A percentile compares a stretch with the other conserved stretches of the same genome.
Conservation (phyloP, 2,888 invertebrate species). For the Coleophora flavipennella region DNA sequence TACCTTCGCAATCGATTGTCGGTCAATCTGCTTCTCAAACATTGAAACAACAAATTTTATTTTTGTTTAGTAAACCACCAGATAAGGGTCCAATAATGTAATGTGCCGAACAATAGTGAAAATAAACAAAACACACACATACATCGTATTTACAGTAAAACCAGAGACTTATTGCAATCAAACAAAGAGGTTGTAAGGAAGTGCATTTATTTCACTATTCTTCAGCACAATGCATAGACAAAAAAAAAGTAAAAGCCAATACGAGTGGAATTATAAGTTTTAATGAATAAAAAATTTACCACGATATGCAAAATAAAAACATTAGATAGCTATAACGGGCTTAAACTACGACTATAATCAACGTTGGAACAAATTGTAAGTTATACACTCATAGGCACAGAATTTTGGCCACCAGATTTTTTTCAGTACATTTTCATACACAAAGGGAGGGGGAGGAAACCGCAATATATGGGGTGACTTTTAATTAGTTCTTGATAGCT, state of each 20-base stretch:
- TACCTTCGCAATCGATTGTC: constrained; percentile 36
- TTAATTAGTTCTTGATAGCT: too few species aligned
- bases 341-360: constrained; percentile 27
- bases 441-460: too few species aligned
- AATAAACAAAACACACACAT: constrained; percentile 64
- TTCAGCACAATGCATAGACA: constrained; percentile 61
- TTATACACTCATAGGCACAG: too few species aligned
- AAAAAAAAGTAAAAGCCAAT: constrained; percentile 40
- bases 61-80: constrained; percentile 13
- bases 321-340: constrained; percentile 21
- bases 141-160: neutral
- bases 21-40: constrained; percentile 22
- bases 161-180: constrained; percentile 17
- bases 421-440: too few species aligned
- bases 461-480: too few species aligned
- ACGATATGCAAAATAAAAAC: constrained; percentile 22
- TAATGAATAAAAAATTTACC: constrained; percentile 43
- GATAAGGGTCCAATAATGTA: constrained; percentile 36
- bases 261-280: constrained; percentile 39
- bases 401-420: too few species aligned
- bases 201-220: constrained; percentile 70
- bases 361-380: constrained; percentile 14
- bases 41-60: constrained; percentile 23
- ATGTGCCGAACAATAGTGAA: constrained; percentile 91
- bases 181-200: constrained; percentile 53